Percentiles rank a stretch among this genome's conserved stretches.
Evolutionary conservation across 2,797 vertebrate genomes (phyloP).

Genomic region (Synaphobranchus kaupii): DNA sequence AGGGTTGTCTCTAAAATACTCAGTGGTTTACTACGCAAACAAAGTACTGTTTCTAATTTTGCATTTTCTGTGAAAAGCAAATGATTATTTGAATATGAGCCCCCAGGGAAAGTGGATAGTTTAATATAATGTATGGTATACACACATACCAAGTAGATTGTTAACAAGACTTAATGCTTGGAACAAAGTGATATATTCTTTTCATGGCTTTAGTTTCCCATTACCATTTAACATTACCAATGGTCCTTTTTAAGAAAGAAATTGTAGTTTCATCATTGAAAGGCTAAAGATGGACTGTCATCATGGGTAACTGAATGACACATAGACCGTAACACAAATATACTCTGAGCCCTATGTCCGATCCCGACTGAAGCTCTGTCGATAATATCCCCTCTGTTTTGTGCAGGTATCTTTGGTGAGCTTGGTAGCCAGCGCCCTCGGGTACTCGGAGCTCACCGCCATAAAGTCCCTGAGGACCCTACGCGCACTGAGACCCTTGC

Average conservation of each 20-base stretch:
- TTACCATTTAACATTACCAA: background rate
- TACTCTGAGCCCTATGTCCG: background rate
- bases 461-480: slow-evolving; percentile 97
- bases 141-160: background rate
- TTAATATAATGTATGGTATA: background rate
- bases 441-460: slow-evolving; percentile 92
- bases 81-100: background rate
- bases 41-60: background rate
- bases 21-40: background rate
- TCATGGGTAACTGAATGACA: background rate
- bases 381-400: slow-evolving; percentile 52
- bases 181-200: background rate
- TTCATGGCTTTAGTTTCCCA: background rate
- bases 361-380: slow-evolving; percentile 17
- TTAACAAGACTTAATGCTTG: background rate
- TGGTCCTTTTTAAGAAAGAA: background rate
- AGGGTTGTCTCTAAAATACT: background rate
- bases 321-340: background rate
- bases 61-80: background rate
- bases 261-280: background rate
- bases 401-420: slow-evolving; percentile 95
- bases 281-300: background rate
- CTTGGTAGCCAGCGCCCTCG: slow-evolving; percentile 92
- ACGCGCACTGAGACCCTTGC: slow-evolving; percentile 91
- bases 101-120: background rate